Percentiles rank a stretch among this genome's conserved stretches.
Evolutionary conservation across 2,888 invertebrate genomes (phyloP).

Genomic region (Crepidodera aurea): DNA sequence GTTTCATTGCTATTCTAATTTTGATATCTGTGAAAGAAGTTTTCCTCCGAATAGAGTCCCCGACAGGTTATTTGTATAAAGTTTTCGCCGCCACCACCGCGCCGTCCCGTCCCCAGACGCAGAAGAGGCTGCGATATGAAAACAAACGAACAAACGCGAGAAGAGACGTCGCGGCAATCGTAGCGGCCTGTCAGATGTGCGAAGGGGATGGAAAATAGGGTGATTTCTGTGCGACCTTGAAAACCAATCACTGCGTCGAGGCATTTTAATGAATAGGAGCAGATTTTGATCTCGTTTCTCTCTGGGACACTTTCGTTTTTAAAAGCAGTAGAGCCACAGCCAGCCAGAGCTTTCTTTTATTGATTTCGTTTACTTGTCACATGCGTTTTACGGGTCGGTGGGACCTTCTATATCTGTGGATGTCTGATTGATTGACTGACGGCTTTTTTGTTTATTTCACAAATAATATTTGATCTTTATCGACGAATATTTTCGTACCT

Average conservation of each 20-base stretch:
- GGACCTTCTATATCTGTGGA: neutral
- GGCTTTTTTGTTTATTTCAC: conserved; percentile 1
- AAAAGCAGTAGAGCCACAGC: conserved; percentile 25
- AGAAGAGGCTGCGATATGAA: conserved; percentile 16
- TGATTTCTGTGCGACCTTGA: conserved; percentile 44
- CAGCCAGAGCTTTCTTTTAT: conserved; percentile 29
- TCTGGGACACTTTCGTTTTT: conserved; percentile 40
- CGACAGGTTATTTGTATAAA: neutral
- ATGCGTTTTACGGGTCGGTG: conserved; percentile 1
- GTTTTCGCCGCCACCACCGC: neutral
- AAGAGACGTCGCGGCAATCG: conserved; percentile 5
- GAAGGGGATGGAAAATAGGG: conserved; percentile 44
- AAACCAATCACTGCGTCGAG: conserved; percentile 42
- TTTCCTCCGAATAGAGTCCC: too few species aligned
- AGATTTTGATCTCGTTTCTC: conserved; percentile 43
- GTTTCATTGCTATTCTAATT: too few species aligned
- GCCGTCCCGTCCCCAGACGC: neutral
- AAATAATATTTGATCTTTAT: conserved; percentile 6
- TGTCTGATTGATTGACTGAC: neutral
- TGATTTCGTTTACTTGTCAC: conserved; percentile 23
- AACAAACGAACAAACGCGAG: conserved; percentile 19
- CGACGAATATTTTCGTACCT: neutral
- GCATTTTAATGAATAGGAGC: conserved; percentile 47
- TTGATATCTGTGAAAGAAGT: too few species aligned
- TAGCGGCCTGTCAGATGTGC: conserved; percentile 6